Conservation (phyloP, 2,113 vertebrate genomes). For the Lepus americanus region DNA sequence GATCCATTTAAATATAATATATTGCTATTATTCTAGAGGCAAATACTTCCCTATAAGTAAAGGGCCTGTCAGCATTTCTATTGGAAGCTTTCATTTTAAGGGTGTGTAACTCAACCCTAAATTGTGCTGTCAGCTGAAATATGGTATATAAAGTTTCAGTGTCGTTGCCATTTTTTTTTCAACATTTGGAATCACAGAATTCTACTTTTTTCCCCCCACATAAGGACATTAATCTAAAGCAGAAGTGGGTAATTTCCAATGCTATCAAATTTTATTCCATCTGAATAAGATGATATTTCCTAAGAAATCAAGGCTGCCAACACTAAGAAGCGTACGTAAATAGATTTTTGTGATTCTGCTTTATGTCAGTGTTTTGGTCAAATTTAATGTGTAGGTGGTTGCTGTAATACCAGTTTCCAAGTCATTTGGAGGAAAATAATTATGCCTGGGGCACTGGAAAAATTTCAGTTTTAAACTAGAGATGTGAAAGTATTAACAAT, state of each 20-base stretch:
- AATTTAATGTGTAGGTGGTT: slow-evolving; percentile 71
- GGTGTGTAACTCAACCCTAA: slow-evolving; percentile 73
- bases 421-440: slow-evolving; percentile 72
- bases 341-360: slow-evolving; percentile 72
- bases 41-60: slow-evolving; percentile 73
- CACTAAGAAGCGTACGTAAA: slow-evolving; percentile 46
- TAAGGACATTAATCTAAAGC: slow-evolving; percentile 66
- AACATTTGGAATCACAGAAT: slow-evolving; percentile 65
- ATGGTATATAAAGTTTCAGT: slow-evolving; percentile 68
- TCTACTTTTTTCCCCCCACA: background rate
- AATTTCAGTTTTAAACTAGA: slow-evolving; percentile 82
- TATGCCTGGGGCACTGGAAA: slow-evolving; percentile 73
- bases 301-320: slow-evolving; percentile 68
- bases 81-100: slow-evolving; percentile 77
- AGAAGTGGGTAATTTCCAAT: slow-evolving; percentile 71
- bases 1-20: slow-evolving; percentile 77
- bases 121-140: slow-evolving; percentile 77
- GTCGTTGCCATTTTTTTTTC: slow-evolving; percentile 58
- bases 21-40: slow-evolving; percentile 76
- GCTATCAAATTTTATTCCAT: slow-evolving; percentile 71
- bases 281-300: slow-evolving; percentile 68
- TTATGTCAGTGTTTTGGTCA: slow-evolving; percentile 77
- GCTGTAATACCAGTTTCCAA: slow-evolving; percentile 68
- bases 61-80: slow-evolving; percentile 75
- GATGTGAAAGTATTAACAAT: slow-evolving; percentile 83